phyloP scores from a whole-genome alignment of 2,888 invertebrate genomes.

The Mesochorus sp. region DNA sequence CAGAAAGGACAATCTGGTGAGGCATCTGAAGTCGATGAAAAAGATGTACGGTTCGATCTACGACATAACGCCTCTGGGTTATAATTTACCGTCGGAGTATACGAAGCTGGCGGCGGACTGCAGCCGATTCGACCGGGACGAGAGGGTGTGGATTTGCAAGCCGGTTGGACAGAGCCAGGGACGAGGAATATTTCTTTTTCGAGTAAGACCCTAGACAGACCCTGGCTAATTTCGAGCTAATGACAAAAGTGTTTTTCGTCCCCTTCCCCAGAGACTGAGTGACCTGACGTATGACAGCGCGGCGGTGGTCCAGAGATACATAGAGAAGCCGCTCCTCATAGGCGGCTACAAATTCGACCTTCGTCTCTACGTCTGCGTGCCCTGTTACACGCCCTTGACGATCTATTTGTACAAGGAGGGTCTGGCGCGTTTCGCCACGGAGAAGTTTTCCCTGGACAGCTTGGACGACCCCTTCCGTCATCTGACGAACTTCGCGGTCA shows the following conservation, averaged over 20 bases:
- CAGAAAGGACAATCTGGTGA: conserved; percentile 90
- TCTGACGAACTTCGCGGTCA: conserved; percentile 95
- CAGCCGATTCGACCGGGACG: conserved; percentile 83
- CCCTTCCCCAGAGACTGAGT: conserved; percentile 85
- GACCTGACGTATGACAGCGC: conserved; percentile 90
- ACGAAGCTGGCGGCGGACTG: conserved; percentile 92
- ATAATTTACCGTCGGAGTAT: conserved; percentile 92
- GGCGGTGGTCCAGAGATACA: conserved; percentile 92
- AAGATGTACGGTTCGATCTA: conserved; percentile 91
- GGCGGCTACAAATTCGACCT: conserved; percentile 97
- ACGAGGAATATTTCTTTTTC: conserved; percentile 91
- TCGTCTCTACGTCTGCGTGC: conserved; percentile 94
- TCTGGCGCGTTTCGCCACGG: conserved; percentile 90
- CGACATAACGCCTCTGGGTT: conserved; percentile 92
- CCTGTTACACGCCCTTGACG: conserved; percentile 92
- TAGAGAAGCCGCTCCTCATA: conserved; percentile 89
- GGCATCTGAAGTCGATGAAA: conserved; percentile 91
- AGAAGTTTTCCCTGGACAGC: conserved; percentile 92
- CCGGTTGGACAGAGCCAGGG: conserved; percentile 94
- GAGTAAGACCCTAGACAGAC: conserved; percentile 83
- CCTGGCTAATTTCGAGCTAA: background rate
- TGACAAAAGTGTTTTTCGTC: background rate
- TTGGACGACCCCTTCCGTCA: conserved; percentile 93
- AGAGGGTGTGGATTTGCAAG: conserved; percentile 92
- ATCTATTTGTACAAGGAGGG: conserved; percentile 96